A percentile compares a stretch with the other conserved stretches of the same genome.
Conservation (phyloP, 2,113 vertebrate species). For the Leptodactylus fuscus region DNA sequence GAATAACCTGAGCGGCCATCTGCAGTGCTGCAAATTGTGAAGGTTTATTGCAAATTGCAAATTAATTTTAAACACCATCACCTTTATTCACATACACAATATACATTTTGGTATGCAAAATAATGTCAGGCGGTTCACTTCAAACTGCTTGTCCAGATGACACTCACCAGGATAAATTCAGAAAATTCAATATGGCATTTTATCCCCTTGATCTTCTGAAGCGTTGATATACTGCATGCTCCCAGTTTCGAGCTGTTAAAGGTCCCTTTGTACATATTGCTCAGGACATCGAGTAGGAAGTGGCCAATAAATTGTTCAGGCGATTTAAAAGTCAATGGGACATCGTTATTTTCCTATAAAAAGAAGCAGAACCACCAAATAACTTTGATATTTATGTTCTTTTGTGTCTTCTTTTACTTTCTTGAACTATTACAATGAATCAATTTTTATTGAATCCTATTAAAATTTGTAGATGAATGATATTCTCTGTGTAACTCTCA, state of each 20-base stretch:
- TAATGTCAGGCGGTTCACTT: not conserved
- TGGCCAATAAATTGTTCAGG: not conserved
- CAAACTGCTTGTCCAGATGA: conserved; percentile 1
- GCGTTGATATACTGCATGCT: not conserved
- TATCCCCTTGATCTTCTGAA: conserved; percentile 21
- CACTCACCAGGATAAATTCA: not conserved
- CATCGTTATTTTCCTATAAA: not conserved
- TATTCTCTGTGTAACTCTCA: too few relatives aligned
- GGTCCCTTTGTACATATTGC: not conserved
- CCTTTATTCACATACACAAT: too few relatives aligned
- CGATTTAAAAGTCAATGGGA: not conserved
- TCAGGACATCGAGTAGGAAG: not conserved
- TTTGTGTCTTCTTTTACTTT: not conserved
- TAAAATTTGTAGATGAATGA: too few relatives aligned
- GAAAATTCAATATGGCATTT: not conserved
- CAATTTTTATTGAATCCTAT: too few relatives aligned
- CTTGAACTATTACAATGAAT: too few relatives aligned
- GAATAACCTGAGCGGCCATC: not conserved
- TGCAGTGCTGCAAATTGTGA: not conserved
- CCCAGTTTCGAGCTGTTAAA: not conserved
- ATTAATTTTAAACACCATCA: not conserved
- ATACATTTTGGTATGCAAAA: not conserved
- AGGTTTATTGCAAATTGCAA: not conserved
- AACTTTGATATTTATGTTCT: not conserved
- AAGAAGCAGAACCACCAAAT: not conserved